Percentiles rank a stretch among this genome's conserved stretches.
phyloP scores from a whole-genome alignment of 2,888 invertebrate species.

The Papilio protenor region DNA sequence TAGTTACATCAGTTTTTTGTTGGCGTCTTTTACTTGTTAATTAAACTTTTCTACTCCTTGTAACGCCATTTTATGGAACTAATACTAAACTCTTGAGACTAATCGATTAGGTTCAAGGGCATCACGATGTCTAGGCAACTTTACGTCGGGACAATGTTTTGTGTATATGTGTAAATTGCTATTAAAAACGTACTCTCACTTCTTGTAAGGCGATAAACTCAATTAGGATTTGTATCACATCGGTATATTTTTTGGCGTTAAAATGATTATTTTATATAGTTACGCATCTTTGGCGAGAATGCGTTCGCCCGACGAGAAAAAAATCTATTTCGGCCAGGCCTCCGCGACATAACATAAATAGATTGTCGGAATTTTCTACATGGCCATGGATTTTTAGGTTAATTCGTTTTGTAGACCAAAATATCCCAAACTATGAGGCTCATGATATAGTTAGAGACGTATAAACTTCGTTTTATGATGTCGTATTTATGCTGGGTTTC shows the following conservation, averaged over 20 bases:
- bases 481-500: neutral
- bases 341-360: constrained; percentile 38
- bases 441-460: neutral
- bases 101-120: constrained; percentile 27
- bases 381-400: constrained; percentile 16
- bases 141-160: neutral
- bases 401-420: neutral
- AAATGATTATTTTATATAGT: neutral
- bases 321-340: constrained; percentile 35
- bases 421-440: neutral
- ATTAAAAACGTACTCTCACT: neutral
- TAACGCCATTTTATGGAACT: neutral
- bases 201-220: neutral
- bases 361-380: constrained; percentile 8
- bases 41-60: neutral
- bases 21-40: neutral
- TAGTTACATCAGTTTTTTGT: neutral
- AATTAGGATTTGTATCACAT: neutral
- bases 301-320: constrained; percentile 19
- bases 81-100: neutral
- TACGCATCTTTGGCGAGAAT: constrained; percentile 21
- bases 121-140: neutral
- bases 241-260: neutral
- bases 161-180: neutral
- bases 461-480: neutral